phyloP scores from a whole-genome alignment of 2,113 vertebrate species.

The Gambusia holbrooki region DNA sequence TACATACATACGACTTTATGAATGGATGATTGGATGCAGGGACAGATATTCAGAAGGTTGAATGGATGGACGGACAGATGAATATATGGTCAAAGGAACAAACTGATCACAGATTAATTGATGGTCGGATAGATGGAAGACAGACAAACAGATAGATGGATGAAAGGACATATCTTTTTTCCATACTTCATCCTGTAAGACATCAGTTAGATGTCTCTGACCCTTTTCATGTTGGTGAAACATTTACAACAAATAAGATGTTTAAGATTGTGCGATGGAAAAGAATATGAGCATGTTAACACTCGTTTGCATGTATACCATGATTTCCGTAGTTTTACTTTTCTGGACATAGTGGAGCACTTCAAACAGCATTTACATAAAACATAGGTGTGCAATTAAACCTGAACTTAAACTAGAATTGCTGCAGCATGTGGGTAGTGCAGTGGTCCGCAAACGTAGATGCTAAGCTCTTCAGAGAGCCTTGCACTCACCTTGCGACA shows the following conservation, averaged over 20 bases:
- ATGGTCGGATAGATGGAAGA: no score
- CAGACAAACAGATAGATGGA: no score
- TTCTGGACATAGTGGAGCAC: constrained; percentile 4
- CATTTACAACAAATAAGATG: not conserved
- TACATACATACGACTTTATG: not conserved
- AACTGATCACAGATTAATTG: no score
- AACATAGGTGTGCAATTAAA: constrained; percentile 35
- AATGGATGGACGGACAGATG: no score
- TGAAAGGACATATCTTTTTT: not conserved
- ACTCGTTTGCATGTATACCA: not conserved
- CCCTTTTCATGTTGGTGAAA: not conserved
- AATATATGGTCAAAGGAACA: no score
- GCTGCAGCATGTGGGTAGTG: constrained; percentile 23
- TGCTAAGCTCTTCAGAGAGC: constrained; percentile 24
- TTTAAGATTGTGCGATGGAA: not conserved
- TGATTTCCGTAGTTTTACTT: not conserved
- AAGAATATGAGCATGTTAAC: not conserved
- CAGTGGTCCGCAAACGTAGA: constrained; percentile 16
- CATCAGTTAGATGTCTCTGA: not conserved
- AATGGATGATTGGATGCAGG: not conserved
- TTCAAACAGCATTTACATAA: constrained; percentile 19
- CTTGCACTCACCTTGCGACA: constrained; percentile 14
- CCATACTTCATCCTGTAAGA: not conserved
- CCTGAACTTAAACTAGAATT: constrained; percentile 30
- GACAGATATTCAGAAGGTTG: not conserved